A percentile compares a stretch with the other conserved stretches of the same genome.
phyloP scores from a whole-genome alignment of 2,113 vertebrate species.

The Podiceps cristatus region DNA sequence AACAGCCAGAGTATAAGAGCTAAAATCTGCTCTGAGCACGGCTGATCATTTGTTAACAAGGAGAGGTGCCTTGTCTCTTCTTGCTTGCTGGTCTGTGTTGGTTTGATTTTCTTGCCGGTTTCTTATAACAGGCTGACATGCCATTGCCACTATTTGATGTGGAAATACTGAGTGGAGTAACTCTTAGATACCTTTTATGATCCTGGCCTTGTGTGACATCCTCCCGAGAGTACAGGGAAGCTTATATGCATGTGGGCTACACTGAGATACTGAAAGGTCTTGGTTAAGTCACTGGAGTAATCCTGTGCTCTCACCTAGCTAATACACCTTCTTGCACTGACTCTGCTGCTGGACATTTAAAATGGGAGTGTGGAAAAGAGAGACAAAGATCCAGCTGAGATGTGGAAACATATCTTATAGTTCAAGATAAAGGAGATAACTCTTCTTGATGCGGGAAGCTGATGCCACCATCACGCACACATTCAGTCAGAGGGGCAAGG shows the following conservation, averaged over 20 bases:
- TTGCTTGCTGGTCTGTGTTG: neutral
- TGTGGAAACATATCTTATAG: neutral
- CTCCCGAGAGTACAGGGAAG: neutral
- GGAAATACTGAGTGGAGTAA: neutral
- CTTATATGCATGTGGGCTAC: neutral
- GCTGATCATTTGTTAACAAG: neutral
- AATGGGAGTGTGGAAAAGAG: neutral
- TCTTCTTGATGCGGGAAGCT: neutral
- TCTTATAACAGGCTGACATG: neutral
- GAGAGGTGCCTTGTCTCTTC: neutral
- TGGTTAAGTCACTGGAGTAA: neutral
- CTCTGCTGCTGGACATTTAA: neutral
- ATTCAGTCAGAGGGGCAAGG: neutral
- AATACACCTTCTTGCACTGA: neutral
- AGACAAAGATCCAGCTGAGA: neutral
- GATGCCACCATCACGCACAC: rapidly evolving
- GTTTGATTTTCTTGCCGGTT: neutral
- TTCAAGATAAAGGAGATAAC: neutral
- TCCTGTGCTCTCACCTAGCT: neutral
- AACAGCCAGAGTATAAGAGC: neutral
- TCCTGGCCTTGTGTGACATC: neutral
- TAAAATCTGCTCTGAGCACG: neutral
- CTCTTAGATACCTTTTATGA: neutral
- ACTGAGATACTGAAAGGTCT: neutral
- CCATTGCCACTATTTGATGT: neutral